Conservation (phyloP, 2,797 vertebrate genomes). For the Orestias chungarensis region DNA sequence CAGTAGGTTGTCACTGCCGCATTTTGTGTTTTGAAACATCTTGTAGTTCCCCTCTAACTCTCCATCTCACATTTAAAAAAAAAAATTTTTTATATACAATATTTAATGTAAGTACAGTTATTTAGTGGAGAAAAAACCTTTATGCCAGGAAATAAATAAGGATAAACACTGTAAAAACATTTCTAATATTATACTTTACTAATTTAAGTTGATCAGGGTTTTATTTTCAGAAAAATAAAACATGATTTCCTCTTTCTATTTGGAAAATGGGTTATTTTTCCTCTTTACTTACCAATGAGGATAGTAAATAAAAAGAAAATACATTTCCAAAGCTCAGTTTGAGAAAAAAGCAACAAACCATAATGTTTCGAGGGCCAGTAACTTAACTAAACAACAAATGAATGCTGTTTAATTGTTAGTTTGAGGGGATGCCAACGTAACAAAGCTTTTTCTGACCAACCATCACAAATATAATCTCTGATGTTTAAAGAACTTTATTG, state of each 20-base stretch:
- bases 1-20: conserved; percentile 5
- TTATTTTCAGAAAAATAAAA: background rate
- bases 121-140: background rate
- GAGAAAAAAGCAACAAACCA: background rate
- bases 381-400: background rate
- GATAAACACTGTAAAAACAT: background rate
- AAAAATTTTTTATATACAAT: background rate
- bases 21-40: conserved; percentile 38
- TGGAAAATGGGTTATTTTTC: no score
- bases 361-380: background rate
- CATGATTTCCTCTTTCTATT: background rate
- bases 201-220: background rate
- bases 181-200: background rate
- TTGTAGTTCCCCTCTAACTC: conserved; percentile 34
- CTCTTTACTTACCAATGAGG: no score
- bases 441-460: background rate
- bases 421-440: background rate
- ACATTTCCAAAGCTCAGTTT: no score
- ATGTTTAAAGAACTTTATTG: background rate
- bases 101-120: background rate
- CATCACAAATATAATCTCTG: background rate
- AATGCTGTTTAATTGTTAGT: background rate
- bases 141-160: background rate
- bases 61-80: conserved; percentile 14
- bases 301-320: no score